phyloP scores from a whole-genome alignment of 2,113 vertebrate species.

The Dipodomys merriami region DNA sequence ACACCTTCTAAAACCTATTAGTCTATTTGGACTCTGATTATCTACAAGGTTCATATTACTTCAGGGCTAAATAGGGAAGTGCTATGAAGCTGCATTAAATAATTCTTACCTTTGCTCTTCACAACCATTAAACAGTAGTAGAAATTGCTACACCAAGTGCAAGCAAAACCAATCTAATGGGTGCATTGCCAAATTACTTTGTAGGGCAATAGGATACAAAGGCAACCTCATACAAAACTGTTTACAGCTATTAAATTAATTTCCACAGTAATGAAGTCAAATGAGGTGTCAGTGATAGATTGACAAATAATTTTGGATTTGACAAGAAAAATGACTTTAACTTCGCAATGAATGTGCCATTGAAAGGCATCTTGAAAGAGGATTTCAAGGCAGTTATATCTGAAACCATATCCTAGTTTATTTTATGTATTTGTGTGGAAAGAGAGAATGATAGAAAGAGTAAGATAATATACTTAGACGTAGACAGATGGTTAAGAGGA shows the following conservation, averaged over 20 bases:
- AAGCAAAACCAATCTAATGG: neutral
- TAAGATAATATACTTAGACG: too few relatives aligned
- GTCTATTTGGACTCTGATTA: neutral
- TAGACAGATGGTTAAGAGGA: neutral
- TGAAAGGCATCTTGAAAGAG: conserved; percentile 37
- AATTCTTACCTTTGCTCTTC: neutral
- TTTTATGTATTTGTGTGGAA: neutral
- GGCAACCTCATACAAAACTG: neutral
- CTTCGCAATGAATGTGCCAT: neutral
- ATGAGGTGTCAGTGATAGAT: neutral
- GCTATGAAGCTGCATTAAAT: neutral
- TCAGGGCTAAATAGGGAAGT: neutral
- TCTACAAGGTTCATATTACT: neutral
- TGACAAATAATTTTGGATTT: neutral
- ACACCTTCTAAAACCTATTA: neutral
- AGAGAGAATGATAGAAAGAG: neutral
- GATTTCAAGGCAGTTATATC: conserved; percentile 34
- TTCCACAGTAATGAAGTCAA: conserved; percentile 41
- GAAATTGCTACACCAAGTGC: conserved; percentile 1
- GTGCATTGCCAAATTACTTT: neutral
- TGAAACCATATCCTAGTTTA: conserved; percentile 17
- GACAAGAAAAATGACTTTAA: neutral
- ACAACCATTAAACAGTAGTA: neutral
- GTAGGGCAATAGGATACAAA: neutral
- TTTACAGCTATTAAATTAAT: conserved; percentile 48